Conservation (phyloP, 2,888 invertebrate species). For the Podotricha telesiphe region DNA sequence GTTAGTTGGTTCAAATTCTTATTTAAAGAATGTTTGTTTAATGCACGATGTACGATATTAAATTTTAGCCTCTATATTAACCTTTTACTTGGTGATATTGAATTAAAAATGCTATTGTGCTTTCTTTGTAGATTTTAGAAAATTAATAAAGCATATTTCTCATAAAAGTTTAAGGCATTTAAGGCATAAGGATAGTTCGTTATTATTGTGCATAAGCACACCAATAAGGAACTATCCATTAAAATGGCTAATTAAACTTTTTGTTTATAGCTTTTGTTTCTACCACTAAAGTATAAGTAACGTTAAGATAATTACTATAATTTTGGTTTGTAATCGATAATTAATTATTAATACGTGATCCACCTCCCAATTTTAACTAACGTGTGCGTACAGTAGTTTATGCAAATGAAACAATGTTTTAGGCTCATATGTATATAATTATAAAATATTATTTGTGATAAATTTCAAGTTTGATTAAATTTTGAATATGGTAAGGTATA, state of each 20-base stretch:
- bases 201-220: no score
- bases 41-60: not conserved
- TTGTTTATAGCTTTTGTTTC: conserved; percentile 12
- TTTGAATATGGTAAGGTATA: not conserved
- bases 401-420: conserved; percentile 24
- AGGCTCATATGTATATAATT: not conserved
- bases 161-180: no score
- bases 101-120: no score
- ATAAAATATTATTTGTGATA: conserved; percentile 1
- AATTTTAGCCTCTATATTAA: no score
- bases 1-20: not conserved
- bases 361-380: conserved; percentile 13
- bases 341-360: conserved; percentile 22
- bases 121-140: no score
- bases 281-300: conserved; percentile 7
- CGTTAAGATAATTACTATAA: conserved; percentile 13
- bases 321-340: conserved; percentile 25
- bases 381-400: conserved; percentile 22
- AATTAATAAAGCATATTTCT: no score
- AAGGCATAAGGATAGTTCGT: no score
- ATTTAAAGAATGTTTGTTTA: not conserved
- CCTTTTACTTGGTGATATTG: no score
- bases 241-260: conserved; percentile 15
- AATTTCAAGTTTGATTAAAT: not conserved
- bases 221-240: conserved; percentile 10